Base-by-base conservation (phyloP, 1,140 invertebrate species). In the Gryllus bimaculatus region DNA sequence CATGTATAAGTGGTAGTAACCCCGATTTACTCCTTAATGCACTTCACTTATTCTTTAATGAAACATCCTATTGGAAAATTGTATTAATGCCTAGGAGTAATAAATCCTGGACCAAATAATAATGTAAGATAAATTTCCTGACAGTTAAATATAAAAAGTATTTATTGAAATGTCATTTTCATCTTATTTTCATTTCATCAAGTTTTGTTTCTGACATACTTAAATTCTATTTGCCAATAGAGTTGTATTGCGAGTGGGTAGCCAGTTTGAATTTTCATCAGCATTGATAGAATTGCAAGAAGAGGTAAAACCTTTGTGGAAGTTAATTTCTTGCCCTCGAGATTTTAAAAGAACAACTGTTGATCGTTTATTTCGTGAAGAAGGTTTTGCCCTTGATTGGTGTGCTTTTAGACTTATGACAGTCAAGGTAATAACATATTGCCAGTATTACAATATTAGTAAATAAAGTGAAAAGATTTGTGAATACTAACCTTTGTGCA, bases 291-390 rank as follows among this genome's bases (percentile, higher is more conserved):
- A 92, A 81, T 86, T 97, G 0, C 92, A 95, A 81, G 90, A 94
- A 81, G 94, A 97, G 87, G 92, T 96, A 0, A 89, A 90, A 76
- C 94, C 94, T 0, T 84, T 96, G 0, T 92, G 91, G 83, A 94
- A 93, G 82, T 84, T 92, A 15, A 89, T 90, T 0, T 89, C 89
- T 8, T 97, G 95, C 83, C 94, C 94, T 0, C 84, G 91, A 76
- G 90, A 93, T 81, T 95, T 94, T 82, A 96, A 96, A 84, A 88
- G 93, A 81, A 96, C 94, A 0, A 93, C 93, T 0, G 93, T 94
- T 0, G 95, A 97, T 84, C 89, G 93, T 82, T 87, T 93, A 39
- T 97, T 97, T 85, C 88, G 94, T 81, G 90, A 92, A 79, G 90
- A 91, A 21, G 90, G 91, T 13, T 93, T 96, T 82, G 89, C 91